Evolutionary conservation across 2,797 vertebrate species (phyloP).

Genomic region (Sebastes itinus): DNA sequence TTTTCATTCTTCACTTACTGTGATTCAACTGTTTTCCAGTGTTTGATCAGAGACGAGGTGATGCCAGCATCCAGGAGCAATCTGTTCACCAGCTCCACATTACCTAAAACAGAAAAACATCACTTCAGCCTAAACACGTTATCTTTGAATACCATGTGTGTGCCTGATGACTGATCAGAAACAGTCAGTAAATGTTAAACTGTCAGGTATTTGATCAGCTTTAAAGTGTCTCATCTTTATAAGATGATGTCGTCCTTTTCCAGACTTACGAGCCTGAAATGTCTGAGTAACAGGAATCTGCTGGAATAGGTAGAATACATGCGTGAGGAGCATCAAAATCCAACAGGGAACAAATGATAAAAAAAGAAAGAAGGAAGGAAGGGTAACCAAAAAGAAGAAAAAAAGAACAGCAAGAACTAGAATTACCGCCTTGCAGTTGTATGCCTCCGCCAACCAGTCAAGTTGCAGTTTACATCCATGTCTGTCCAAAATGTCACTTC

Average conservation of each 20-base stretch:
- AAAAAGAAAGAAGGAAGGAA: neutral
- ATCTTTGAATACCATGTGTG: neutral
- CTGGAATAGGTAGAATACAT: constrained; percentile 41
- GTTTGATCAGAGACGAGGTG: constrained; percentile 88
- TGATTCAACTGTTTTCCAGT: constrained; percentile 84
- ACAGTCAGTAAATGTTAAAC: neutral
- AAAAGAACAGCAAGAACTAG: neutral
- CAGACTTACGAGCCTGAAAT: constrained; percentile 1
- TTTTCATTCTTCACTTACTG: constrained; percentile 82
- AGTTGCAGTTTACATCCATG: too few relatives aligned
- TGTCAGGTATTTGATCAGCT: neutral
- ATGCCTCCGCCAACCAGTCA: too few relatives aligned
- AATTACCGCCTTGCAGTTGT: too few relatives aligned
- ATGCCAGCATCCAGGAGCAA: constrained; percentile 94
- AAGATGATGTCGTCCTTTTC: neutral
- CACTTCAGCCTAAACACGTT: neutral
- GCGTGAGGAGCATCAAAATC: too few relatives aligned
- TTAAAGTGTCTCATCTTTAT: neutral
- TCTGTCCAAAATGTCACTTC: too few relatives aligned
- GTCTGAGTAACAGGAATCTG: constrained; percentile 15
- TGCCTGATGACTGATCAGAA: neutral
- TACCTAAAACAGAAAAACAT: constrained; percentile 60
- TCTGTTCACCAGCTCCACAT: constrained; percentile 85
- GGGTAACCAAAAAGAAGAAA: neutral
- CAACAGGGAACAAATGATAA: neutral